Evolutionary conservation across 1,140 invertebrate genomes (phyloP).

Genomic region (Euborellia annulipes): DNA sequence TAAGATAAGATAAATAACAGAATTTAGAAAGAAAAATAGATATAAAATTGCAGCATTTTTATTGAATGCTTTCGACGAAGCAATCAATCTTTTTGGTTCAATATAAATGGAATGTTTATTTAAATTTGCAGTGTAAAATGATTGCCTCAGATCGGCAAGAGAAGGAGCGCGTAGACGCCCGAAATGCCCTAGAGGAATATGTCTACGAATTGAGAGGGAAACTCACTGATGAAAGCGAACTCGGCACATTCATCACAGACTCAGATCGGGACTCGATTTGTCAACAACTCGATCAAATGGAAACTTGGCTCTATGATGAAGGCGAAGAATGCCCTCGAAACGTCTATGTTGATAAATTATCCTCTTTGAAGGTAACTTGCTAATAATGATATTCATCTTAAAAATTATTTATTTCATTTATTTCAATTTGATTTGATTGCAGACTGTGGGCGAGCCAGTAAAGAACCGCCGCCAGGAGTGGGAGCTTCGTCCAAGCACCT

Average conservation of each 20-base stretch:
- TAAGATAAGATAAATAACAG: too few species aligned
- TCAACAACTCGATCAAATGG: conserved; percentile 59
- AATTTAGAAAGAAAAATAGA: too few species aligned
- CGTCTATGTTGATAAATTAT: conserved; percentile 52
- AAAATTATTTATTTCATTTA: conserved; percentile 5
- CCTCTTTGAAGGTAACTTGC: conserved; percentile 39
- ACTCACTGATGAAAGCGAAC: conserved; percentile 51
- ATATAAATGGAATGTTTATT: conserved; percentile 8
- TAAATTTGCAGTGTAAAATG: conserved; percentile 56
- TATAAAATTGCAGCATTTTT: too few species aligned
- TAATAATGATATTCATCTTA: too few species aligned
- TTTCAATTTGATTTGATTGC: conserved; percentile 20
- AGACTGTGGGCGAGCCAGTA: conserved; percentile 67
- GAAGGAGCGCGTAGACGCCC: conserved; percentile 84
- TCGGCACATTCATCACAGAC: conserved; percentile 62
- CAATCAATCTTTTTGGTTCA: not conserved
- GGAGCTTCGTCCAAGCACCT: conserved; percentile 51
- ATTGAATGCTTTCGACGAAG: too few species aligned
- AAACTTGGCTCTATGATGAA: conserved; percentile 91
- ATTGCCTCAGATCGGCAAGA: conserved; percentile 76
- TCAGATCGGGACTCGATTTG: conserved; percentile 49
- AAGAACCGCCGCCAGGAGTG: conserved; percentile 61
- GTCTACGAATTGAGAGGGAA: conserved; percentile 90
- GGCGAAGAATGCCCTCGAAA: conserved; percentile 85
- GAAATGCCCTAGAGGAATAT: conserved; percentile 96